Evolutionary conservation across 2,888 invertebrate species (phyloP), one percentile per base, ranked within the genome.

Genomic region (Hypsopygia costalis): DNA sequence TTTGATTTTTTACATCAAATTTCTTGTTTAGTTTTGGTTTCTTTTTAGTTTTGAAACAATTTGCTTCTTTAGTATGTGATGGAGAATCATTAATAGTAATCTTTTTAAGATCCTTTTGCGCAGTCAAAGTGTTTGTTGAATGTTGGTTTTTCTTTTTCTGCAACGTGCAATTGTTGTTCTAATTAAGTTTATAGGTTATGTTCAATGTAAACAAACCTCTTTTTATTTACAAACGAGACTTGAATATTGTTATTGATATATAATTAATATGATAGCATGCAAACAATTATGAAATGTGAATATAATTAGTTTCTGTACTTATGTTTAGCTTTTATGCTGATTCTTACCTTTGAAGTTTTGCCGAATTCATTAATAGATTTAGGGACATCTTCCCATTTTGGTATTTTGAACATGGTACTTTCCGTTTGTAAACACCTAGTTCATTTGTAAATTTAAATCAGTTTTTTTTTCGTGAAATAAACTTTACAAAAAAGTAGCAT

Each of bases 321-420:
- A n/a, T n/a, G n/a, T n/a, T n/a, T n/a, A n/a, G n/a, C n/a, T n/a
- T n/a, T n/a, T n/a, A n/a, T n/a, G n/a, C n/a, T n/a, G n/a, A n/a
- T n/a, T 51, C 25, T 25, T 6, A 73, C 70, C 52, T 67, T 59
- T 16, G 40, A 29, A 36, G 53, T 51, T 47, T 54, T 64, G 12
- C 48, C 54, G 51, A 74, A 69, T 35, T 55, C 55, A 11, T 55
- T 40, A 29, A 54, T 57, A 12, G 42, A 51, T 39, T 60, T 62
- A 1, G 71, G 67, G 12, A 67, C 57, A 41, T 69, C 69, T 10
- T 67, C 78, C 77, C 81, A 81, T 2, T 71, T 72, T 34, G 80
- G 77, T 48, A 69, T 59, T 60, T 72, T 61, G 48, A 81, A 81
- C 78, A 77, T 80, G 48, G 39, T 67, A 1, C 1, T 36, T 37